Conservation (phyloP, 53 echinoderm and acorn worm species). For the Arbacia lixula region DNA sequence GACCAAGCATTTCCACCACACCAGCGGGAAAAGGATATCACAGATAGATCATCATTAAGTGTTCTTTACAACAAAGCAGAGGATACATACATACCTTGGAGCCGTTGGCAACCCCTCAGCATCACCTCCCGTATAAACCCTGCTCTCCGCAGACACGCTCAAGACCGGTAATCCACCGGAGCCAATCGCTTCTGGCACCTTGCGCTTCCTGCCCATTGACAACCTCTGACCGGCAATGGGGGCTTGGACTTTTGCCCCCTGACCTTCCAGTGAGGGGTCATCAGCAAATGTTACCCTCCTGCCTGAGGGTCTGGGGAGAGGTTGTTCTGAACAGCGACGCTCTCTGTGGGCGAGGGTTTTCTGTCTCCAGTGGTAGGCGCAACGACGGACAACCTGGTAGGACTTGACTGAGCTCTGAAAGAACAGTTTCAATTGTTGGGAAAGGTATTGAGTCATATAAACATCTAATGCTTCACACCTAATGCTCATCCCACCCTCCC, state of each 20-base stretch:
- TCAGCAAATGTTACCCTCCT: slow-evolving; percentile 21
- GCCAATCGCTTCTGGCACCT: not conserved
- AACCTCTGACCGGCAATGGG: not conserved
- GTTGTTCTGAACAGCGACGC: not conserved
- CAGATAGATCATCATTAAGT: no score
- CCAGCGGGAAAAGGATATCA: no score
- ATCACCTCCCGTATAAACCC: not conserved
- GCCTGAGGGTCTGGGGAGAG: not conserved
- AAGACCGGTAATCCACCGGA: not conserved
- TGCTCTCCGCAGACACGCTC: slow-evolving; percentile 5
- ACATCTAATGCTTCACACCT: no score
- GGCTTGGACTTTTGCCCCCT: slow-evolving; percentile 9
- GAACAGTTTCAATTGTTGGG: no score
- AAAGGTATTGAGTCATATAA: no score
- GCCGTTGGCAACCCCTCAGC: not conserved
- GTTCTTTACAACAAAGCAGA: no score
- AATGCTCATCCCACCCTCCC: no score
- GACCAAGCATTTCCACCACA: no score
- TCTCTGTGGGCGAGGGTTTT: slow-evolving; percentile 64
- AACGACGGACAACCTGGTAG: slow-evolving; percentile 79
- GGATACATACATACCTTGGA: no score
- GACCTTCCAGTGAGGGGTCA: not conserved
- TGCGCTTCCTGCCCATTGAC: no score
- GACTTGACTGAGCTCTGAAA: slow-evolving; percentile 68
- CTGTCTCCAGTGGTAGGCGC: slow-evolving; percentile 79